Percentiles rank a stretch among this genome's conserved stretches.
These are phyloP conservation scores for Rhagonycha fulva DNA, from an alignment of 2,888 invertebrate species.

Conservation along the genomic window DNA sequence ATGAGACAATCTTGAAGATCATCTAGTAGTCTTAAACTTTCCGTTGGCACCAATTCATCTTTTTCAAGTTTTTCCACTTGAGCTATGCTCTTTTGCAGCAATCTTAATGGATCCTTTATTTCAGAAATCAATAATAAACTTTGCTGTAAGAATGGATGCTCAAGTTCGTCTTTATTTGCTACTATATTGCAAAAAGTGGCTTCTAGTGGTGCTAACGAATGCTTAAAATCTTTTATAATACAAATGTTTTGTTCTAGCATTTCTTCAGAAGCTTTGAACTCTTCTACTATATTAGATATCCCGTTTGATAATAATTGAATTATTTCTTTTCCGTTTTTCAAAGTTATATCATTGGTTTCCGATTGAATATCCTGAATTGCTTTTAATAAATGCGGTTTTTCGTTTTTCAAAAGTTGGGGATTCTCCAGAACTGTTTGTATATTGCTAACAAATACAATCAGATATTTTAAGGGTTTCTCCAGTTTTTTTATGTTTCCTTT, in stretches of 20 bases:
- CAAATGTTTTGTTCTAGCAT: background rate
- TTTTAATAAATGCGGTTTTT: background rate
- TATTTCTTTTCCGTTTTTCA: background rate
- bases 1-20: background rate
- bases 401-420: background rate
- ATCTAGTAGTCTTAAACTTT: background rate
- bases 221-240: background rate
- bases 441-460: background rate
- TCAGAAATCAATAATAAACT: background rate
- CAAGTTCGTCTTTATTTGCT: background rate
- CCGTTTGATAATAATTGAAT: background rate
- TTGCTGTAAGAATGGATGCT: background rate
- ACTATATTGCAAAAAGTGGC: background rate
- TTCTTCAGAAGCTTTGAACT: background rate
- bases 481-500: background rate
- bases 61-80: background rate
- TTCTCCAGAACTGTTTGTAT: background rate
- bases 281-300: background rate
- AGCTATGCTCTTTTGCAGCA: background rate
- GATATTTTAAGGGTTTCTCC: background rate
- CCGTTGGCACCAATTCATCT: background rate
- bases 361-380: constrained; percentile 4
- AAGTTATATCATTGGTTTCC: constrained; percentile 15
- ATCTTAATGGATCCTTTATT: background rate
- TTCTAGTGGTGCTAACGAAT: background rate